phyloP scores from a whole-genome alignment of 2,888 invertebrate genomes.

The Torymus tubicola region DNA sequence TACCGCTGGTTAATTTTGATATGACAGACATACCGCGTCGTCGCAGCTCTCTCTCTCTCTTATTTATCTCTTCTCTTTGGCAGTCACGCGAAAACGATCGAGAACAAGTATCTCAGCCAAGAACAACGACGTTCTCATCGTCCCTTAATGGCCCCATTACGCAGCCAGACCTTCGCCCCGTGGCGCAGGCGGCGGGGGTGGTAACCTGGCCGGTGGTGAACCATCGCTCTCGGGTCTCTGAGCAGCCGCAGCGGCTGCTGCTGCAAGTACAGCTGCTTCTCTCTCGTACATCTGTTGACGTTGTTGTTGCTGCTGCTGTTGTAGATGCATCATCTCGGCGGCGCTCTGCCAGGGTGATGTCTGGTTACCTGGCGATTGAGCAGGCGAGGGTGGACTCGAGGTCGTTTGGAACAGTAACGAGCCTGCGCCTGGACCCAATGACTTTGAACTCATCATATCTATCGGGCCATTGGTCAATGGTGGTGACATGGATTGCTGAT shows the following conservation, averaged over 20 bases:
- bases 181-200: slow-evolving; percentile 81
- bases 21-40: no score
- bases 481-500: slow-evolving; percentile 67
- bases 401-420: slow-evolving; percentile 75
- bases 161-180: slow-evolving; percentile 86
- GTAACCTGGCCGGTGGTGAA: slow-evolving; percentile 61
- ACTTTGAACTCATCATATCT: slow-evolving; percentile 60
- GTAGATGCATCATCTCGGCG: slow-evolving; percentile 46
- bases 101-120: no score
- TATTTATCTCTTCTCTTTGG: no score
- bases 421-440: slow-evolving; percentile 69
- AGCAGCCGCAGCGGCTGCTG: slow-evolving; percentile 76
- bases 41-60: no score
- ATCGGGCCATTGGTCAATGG: slow-evolving; percentile 69
- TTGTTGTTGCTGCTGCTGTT: slow-evolving; percentile 71
- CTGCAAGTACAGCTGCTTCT: slow-evolving; percentile 57
- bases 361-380: slow-evolving; percentile 76
- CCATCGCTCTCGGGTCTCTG: slow-evolving; percentile 39
- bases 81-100: no score
- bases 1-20: no score
- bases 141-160: slow-evolving; percentile 70
- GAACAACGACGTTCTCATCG: no score
- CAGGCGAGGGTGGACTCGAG: slow-evolving; percentile 65
- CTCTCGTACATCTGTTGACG: slow-evolving; percentile 78
- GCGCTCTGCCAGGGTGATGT: slow-evolving; percentile 70